Evolutionary conservation across 2,888 invertebrate species (phyloP).

Genomic region (Pseudococcus viburni): DNA sequence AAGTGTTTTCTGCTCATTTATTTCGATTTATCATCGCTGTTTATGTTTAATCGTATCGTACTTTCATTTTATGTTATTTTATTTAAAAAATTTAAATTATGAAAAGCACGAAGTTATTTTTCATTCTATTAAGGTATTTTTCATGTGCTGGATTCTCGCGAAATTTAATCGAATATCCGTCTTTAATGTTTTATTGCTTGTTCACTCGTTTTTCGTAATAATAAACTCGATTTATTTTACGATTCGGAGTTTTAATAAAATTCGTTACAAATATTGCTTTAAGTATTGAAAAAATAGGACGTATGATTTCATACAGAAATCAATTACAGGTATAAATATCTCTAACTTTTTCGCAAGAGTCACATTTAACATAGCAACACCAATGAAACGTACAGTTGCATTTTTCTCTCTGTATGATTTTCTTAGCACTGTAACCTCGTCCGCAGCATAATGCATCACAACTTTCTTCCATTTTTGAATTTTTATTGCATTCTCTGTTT

Average conservation of each 20-base stretch:
- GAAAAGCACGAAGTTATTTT: too few relatives aligned
- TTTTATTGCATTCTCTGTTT: conserved; percentile 81
- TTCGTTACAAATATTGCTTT: background rate
- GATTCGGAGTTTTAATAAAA: background rate
- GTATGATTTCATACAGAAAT: background rate
- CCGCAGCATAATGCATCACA: conserved; percentile 91
- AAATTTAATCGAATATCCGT: too few relatives aligned
- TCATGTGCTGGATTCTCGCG: too few relatives aligned
- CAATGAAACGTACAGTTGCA: conserved; percentile 96
- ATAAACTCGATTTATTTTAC: background rate
- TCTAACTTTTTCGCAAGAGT: conserved; percentile 84
- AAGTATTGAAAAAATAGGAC: background rate
- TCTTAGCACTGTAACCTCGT: conserved; percentile 90
- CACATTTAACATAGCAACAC: conserved; percentile 95
- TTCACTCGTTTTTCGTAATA: background rate
- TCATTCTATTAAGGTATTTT: too few relatives aligned
- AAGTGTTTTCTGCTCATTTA: too few relatives aligned
- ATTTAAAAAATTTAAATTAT: too few relatives aligned
- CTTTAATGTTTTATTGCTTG: background rate
- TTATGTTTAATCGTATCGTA: too few relatives aligned
- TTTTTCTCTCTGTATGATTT: conserved; percentile 82
- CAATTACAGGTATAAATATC: conserved; percentile 92
- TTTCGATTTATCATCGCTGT: too few relatives aligned
- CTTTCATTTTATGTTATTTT: too few relatives aligned
- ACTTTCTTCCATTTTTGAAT: conserved; percentile 76